These are phyloP conservation scores for Oryzias celebensis DNA, from an alignment of 2,113 vertebrate genomes.

Conservation along the genomic window DNA sequence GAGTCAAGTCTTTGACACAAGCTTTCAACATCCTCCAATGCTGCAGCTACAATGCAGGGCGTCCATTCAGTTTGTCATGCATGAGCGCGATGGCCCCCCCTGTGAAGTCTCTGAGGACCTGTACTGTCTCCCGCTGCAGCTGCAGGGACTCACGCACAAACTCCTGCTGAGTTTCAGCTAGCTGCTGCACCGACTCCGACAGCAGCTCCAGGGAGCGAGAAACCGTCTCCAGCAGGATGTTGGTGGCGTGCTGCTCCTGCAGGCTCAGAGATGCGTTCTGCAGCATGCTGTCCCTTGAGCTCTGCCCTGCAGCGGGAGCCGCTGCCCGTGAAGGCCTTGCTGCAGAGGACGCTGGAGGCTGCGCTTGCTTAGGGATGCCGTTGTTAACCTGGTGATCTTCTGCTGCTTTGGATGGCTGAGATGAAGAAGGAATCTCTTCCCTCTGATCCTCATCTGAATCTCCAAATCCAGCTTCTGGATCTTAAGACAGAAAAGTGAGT, in stretches of 20 bases:
- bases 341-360: constrained; percentile 18
- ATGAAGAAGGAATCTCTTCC: constrained; percentile 45
- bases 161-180: constrained; percentile 80
- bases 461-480: constrained; percentile 54
- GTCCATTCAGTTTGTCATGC: constrained; percentile 80
- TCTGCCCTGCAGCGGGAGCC: not conserved
- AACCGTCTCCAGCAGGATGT: constrained; percentile 74
- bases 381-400: constrained; percentile 53
- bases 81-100: constrained; percentile 74
- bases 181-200: constrained; percentile 79
- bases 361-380: constrained; percentile 46
- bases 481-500: constrained; percentile 29
- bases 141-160: constrained; percentile 77
- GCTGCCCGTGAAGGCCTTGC: not conserved
- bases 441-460: constrained; percentile 74
- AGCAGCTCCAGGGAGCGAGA: constrained; percentile 79
- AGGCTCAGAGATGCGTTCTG: constrained; percentile 73
- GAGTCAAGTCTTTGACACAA: constrained; percentile 36
- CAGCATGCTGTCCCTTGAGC: constrained; percentile 49
- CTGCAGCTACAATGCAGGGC: constrained; percentile 68
- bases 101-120: constrained; percentile 79
- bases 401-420: constrained; percentile 26
- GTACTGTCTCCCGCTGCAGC: constrained; percentile 78
- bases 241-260: constrained; percentile 78
- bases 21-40: not conserved